These are phyloP conservation scores for Metopolophium dirhodum DNA, from an alignment of 1,140 invertebrate genomes.

Conservation along the genomic window DNA sequence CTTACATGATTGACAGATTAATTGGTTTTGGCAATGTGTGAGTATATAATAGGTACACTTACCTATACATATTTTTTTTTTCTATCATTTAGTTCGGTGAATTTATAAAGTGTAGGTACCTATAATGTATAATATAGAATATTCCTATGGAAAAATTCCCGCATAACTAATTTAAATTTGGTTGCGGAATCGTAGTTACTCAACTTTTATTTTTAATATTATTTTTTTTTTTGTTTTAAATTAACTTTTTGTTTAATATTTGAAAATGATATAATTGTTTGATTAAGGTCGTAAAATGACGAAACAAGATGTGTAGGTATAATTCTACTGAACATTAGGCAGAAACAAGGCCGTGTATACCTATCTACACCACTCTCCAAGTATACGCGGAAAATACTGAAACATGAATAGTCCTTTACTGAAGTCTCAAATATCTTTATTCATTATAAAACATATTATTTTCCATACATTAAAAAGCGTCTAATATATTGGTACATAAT, in stretches of 20 bases:
- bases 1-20: background rate
- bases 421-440: background rate
- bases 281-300: conserved; percentile 32
- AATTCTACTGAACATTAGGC: background rate
- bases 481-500: background rate
- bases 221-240: background rate
- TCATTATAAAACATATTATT: conserved; percentile 22
- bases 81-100: too few relatives aligned
- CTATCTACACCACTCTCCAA: background rate
- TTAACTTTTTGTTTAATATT: conserved; percentile 16
- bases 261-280: conserved; percentile 13
- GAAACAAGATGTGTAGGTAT: background rate
- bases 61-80: background rate
- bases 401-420: background rate
- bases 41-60: background rate
- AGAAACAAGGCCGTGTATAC: background rate
- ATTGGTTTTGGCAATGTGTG: background rate
- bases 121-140: background rate
- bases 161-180: background rate
- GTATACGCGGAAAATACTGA: conserved; percentile 21
- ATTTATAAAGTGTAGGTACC: background rate
- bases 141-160: background rate
- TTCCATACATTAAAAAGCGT: background rate
- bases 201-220: background rate
- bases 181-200: background rate